Conservation (phyloP, 2,113 vertebrate species). For the Trachemys scripta region DNA sequence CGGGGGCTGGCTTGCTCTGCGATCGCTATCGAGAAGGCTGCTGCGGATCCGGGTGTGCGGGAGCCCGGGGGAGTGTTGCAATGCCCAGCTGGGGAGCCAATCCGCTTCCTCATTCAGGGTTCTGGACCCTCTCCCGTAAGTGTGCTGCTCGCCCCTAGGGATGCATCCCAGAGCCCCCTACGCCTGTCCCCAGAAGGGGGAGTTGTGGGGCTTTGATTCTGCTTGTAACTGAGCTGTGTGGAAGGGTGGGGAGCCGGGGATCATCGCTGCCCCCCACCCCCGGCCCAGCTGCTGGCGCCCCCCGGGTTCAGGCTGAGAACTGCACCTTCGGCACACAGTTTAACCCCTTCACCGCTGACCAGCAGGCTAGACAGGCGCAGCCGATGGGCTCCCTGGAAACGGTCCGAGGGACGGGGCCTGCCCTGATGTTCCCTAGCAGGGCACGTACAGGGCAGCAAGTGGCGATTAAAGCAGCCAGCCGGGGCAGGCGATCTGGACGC, state of each 20-base stretch:
- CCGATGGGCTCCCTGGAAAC: neutral
- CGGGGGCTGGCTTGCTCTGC: rapidly evolving
- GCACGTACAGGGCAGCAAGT: neutral
- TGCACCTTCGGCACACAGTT: rapidly evolving
- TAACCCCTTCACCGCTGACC: rapidly evolving
- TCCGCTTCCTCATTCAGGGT: rapidly evolving
- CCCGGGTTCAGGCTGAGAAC: neutral
- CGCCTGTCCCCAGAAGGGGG: neutral
- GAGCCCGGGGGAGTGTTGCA: neutral
- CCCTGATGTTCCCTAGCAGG: rapidly evolving
- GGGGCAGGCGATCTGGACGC: neutral
- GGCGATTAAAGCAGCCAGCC: neutral
- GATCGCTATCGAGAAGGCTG: rapidly evolving
- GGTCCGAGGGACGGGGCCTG: rapidly evolving
- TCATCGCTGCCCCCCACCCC: neutral
- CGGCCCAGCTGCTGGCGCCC: neutral
- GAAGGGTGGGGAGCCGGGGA: rapidly evolving
- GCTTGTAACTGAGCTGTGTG: rapidly evolving
- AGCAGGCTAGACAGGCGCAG: rapidly evolving
- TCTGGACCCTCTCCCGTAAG: neutral
- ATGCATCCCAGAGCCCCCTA: rapidly evolving
- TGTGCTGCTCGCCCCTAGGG: rapidly evolving
- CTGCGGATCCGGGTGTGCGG: too few relatives aligned
- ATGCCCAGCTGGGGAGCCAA: rapidly evolving
- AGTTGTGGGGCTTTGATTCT: neutral